Base-by-base conservation (phyloP, 2,888 invertebrate genomes). In the Nemapogon koenigi region DNA sequence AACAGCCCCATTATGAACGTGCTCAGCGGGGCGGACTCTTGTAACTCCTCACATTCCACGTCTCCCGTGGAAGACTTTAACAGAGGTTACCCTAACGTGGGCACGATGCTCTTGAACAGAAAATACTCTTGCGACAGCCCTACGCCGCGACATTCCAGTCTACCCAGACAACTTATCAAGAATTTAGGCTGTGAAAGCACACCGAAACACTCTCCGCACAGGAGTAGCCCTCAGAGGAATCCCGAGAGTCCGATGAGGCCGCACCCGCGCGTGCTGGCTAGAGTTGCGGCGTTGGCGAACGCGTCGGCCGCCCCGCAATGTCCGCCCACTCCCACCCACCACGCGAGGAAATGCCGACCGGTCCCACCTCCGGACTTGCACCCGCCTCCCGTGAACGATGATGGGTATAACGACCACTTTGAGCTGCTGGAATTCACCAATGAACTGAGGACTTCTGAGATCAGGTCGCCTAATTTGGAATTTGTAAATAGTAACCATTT, bases 251-350 rank as follows among this genome's bases (percentile, higher is more conserved):
- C 76, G 1, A 49, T 73, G 28, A 62, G 85, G 39, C 86, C 86
- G 14, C 87, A 88, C 48, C 87, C 87, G 2, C 72, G 87, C 43
- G 81, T 83, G 2, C 50, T 87, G 15, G 80, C 84, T 3, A 69
- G 86, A 35, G 83, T 86, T 19, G 81, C 81, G 1, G 79, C 79
- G 22, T 62, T 82, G 32, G 76, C 81, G n/a, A 82, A 87, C 0
- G 54, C 68, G 35, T 75, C 81, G 1, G 55, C 68, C 33, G 75
- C 81, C 1, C 83, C 88, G 1, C 85, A 91, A 45, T 92, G 92
- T 55, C 92, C 92, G 2, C 93, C 93, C 1, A 93, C 93, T 0
- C 93, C 93, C 0, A 93, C 92, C 0, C 93, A 93, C 62, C 91
- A 91, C 55, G 89, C 91, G 1, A 79, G 89, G 28, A 82, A 87